phyloP scores from a whole-genome alignment of 2,888 invertebrate species.

The Tuta absoluta region DNA sequence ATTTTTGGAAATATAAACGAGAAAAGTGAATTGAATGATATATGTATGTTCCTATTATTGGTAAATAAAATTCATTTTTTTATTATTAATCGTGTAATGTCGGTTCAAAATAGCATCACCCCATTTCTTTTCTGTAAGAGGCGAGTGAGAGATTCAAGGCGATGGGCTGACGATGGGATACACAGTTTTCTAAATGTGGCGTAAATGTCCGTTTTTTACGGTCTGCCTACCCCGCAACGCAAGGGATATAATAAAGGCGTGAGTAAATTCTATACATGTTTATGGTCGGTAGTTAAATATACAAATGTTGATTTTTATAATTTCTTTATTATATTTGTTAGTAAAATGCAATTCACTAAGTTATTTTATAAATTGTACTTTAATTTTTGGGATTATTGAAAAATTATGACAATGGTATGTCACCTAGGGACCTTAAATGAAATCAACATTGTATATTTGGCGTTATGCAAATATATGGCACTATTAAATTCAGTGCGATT shows the following conservation, averaged over 20 bases:
- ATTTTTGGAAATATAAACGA: not conserved
- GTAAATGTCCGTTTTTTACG: no score
- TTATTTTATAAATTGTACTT: not conserved
- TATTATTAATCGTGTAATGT: no score
- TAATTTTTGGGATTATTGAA: not conserved
- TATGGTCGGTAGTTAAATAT: constrained; percentile 26
- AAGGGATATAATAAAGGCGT: no score
- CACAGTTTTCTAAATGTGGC: no score
- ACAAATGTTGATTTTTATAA: constrained; percentile 39
- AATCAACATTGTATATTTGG: constrained; percentile 5
- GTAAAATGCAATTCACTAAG: not conserved
- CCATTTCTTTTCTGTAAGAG: no score
- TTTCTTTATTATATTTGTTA: not conserved
- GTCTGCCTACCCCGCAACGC: no score
- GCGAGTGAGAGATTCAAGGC: no score
- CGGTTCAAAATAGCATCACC: no score
- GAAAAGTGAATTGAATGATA: not conserved
- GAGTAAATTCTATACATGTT: not conserved
- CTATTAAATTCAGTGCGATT: no score
- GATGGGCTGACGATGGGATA: no score
- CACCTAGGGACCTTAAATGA: not conserved
- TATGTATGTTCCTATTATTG: not conserved
- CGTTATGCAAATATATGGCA: constrained; percentile 44
- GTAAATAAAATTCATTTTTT: no score
- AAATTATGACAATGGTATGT: not conserved